These are phyloP conservation scores for Crossocerus cetratus DNA, from an alignment of 2,888 invertebrate species.

Conservation along the genomic window DNA sequence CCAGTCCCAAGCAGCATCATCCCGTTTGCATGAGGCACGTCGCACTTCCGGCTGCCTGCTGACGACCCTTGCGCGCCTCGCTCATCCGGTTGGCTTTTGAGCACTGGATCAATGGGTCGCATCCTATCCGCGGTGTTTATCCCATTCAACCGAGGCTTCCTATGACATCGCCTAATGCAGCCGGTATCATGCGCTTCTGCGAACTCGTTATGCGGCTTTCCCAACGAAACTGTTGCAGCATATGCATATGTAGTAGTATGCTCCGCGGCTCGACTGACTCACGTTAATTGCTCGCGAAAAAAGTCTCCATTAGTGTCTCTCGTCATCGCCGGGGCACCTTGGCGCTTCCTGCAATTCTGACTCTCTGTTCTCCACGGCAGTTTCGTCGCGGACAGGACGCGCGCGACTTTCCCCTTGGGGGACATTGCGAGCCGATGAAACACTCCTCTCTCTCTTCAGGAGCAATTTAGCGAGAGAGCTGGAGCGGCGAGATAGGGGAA, in stretches of 20 bases:
- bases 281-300: conserved; percentile 7
- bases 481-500: background rate
- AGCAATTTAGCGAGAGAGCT: background rate
- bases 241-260: no score
- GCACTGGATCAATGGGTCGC: conserved; percentile 47
- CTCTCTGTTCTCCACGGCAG: background rate
- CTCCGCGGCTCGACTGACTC: conserved; percentile 16
- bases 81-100: conserved; percentile 58
- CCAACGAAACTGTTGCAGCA: conserved; percentile 2
- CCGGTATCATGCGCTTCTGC: background rate
- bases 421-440: background rate
- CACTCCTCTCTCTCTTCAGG: no score
- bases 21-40: conserved; percentile 31
- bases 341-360: background rate
- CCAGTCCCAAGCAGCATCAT: conserved; percentile 25
- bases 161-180: no score
- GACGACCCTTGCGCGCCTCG: conserved; percentile 40
- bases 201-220: conserved; percentile 8
- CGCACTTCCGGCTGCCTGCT: conserved; percentile 53
- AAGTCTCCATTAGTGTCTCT: conserved; percentile 15
- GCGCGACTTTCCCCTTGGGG: background rate
- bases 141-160: conserved; percentile 7
- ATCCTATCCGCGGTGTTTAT: conserved; percentile 40
- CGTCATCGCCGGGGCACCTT: conserved; percentile 2
- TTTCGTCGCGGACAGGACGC: background rate